A percentile compares a stretch with the other conserved stretches of the same genome.
These are phyloP conservation scores for Zelostemma sp. DNA, from an alignment of 1,140 invertebrate genomes.

Conservation along the genomic window DNA sequence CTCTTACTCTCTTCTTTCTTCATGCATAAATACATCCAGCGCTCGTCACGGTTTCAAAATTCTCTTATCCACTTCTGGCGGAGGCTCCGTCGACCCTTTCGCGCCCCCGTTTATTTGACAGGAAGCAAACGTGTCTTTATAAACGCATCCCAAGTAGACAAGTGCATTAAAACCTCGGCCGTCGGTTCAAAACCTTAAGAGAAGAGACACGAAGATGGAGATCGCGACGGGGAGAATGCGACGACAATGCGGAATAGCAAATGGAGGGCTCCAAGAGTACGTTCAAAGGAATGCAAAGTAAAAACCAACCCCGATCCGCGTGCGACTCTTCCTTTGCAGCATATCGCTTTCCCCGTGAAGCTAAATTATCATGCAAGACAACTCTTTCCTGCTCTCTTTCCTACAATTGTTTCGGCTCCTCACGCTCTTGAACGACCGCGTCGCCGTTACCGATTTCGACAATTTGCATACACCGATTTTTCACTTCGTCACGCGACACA, in stretches of 20 bases:
- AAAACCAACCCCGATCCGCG: slow-evolving; percentile 58
- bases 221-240: slow-evolving; percentile 23
- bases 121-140: slow-evolving; percentile 67
- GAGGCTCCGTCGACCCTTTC: slow-evolving; percentile 41
- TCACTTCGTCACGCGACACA: too few relatives aligned
- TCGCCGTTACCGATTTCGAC: slow-evolving; percentile 37
- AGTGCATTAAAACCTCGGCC: slow-evolving; percentile 70
- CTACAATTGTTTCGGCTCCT: slow-evolving; percentile 63
- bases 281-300: slow-evolving; percentile 71
- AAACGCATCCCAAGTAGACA: slow-evolving; percentile 68
- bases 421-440: slow-evolving; percentile 35
- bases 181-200: slow-evolving; percentile 67
- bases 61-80: slow-evolving; percentile 30
- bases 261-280: slow-evolving; percentile 59
- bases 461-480: too few relatives aligned
- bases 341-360: slow-evolving; percentile 52
- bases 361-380: slow-evolving; percentile 68
- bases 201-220: slow-evolving; percentile 40
- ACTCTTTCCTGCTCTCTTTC: slow-evolving; percentile 48
- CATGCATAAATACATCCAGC: slow-evolving; percentile 15
- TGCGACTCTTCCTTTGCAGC: slow-evolving; percentile 51
- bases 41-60: slow-evolving; percentile 5
- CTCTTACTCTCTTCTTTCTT: slow-evolving; percentile 39
- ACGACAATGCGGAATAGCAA: slow-evolving; percentile 41
- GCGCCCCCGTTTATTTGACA: slow-evolving; percentile 57